These are phyloP conservation scores for Jaculus jaculus DNA, from an alignment of 2,113 vertebrate genomes.

Conservation along the genomic window DNA sequence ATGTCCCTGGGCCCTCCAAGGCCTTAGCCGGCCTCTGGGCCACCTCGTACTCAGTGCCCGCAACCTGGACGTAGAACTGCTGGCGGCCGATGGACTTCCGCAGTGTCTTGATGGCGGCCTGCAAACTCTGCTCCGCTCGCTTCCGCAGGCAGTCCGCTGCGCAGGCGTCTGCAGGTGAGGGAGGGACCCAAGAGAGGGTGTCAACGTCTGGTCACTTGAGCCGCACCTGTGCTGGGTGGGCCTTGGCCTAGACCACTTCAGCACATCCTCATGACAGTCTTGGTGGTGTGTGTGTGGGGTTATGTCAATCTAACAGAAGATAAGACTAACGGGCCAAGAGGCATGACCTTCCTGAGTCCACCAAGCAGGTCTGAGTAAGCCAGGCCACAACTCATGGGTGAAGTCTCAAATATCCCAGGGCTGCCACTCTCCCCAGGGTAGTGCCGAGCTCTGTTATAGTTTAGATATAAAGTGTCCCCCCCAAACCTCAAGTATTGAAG, in stretches of 20 bases:
- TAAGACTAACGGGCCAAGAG: neutral
- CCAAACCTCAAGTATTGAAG: too few relatives aligned
- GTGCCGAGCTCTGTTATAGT: too few relatives aligned
- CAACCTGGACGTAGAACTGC: conserved; percentile 96
- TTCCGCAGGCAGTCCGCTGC: conserved; percentile 92
- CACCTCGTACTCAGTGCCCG: conserved; percentile 94
- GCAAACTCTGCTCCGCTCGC: conserved; percentile 92
- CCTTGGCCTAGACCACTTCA: neutral
- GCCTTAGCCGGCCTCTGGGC: conserved; percentile 90
- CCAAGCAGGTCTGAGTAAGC: accelerated
- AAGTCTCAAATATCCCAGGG: neutral
- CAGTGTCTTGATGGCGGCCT: conserved; percentile 93
- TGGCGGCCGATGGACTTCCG: conserved; percentile 96
- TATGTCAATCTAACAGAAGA: accelerated
- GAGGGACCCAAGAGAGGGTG: conserved; percentile 39
- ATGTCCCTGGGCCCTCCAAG: conserved; percentile 86
- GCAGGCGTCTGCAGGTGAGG: conserved; percentile 87
- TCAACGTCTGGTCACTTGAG: accelerated
- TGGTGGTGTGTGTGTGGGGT: accelerated
- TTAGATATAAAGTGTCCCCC: neutral
- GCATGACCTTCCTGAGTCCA: neutral
- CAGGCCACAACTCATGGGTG: accelerated
- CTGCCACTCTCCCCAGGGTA: neutral
- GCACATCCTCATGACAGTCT: accelerated
- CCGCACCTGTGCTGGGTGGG: accelerated